Evolutionary conservation across 2,888 invertebrate genomes (phyloP).

Genomic region (Eremobia ochroleuca): DNA sequence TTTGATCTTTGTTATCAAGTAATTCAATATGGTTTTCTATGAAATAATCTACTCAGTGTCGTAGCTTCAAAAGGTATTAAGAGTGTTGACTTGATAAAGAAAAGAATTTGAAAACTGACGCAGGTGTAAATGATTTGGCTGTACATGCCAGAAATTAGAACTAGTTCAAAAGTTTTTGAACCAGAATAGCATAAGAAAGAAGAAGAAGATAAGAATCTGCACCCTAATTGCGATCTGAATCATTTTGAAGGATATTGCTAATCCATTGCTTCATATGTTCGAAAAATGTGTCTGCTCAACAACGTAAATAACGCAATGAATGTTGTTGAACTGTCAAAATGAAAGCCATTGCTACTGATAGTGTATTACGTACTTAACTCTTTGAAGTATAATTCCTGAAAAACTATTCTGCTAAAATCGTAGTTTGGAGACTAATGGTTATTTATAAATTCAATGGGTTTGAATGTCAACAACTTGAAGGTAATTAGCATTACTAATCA

Average conservation of each 20-base stretch:
- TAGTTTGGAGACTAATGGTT: constrained; percentile 12
- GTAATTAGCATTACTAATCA: constrained; percentile 27
- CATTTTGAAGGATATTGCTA: too few species aligned
- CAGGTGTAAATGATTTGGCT: background rate
- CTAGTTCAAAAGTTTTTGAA: constrained; percentile 7
- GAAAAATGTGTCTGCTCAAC: background rate
- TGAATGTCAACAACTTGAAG: constrained; percentile 46
- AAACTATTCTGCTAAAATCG: constrained; percentile 1
- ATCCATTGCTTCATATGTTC: background rate
- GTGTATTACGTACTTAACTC: background rate
- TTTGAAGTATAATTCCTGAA: background rate
- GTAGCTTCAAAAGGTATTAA: background rate
- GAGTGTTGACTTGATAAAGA: background rate
- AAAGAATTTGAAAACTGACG: background rate
- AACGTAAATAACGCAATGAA: too few species aligned
- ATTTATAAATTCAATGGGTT: constrained; percentile 31
- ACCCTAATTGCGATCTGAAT: too few species aligned
- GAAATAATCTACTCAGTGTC: background rate
- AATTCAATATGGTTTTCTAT: background rate
- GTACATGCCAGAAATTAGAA: background rate
- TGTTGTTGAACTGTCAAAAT: too few species aligned
- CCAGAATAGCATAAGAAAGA: background rate
- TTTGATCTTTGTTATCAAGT: background rate
- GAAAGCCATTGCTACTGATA: background rate
- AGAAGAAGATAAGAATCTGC: too few species aligned